Evolutionary conservation across 2,888 invertebrate genomes (phyloP).

Genomic region (Cheiracanthium punctorium): DNA sequence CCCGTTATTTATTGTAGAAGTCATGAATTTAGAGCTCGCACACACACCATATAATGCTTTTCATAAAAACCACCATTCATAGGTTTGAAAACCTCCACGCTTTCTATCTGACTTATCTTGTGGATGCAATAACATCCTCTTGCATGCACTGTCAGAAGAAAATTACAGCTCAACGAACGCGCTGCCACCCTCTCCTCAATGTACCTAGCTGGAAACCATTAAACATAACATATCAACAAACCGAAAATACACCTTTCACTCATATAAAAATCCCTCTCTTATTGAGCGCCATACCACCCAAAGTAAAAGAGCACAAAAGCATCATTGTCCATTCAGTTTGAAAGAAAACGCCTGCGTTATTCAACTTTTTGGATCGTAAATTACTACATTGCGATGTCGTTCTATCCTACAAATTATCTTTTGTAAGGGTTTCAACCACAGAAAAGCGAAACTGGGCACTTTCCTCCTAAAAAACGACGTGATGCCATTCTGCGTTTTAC

Average conservation of each 20-base stretch:
- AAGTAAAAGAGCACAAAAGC: conserved; percentile 8
- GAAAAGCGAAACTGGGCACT: conserved; percentile 42
- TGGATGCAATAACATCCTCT: background rate
- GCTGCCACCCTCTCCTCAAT: background rate
- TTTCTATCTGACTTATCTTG: background rate
- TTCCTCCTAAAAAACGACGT: conserved; percentile 51
- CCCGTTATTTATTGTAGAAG: too few species aligned
- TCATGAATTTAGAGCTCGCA: too few species aligned
- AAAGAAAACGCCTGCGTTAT: conserved; percentile 25
- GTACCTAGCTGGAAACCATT: background rate
- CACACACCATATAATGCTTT: too few species aligned
- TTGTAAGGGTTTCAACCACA: conserved; percentile 41
- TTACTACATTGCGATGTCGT: conserved; percentile 26
- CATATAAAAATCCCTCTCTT: background rate
- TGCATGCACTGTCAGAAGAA: background rate
- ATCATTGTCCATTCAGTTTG: conserved; percentile 32
- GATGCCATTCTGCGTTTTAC: conserved; percentile 30
- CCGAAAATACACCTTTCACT: background rate
- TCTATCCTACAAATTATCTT: conserved; percentile 44
- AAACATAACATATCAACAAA: background rate
- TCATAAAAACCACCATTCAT: too few species aligned
- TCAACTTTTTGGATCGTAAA: conserved; percentile 39
- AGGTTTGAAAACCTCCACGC: too few species aligned
- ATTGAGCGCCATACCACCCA: background rate
- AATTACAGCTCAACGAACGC: background rate